A percentile compares a stretch with the other conserved stretches of the same genome.
Evolutionary conservation across 2,797 vertebrate genomes (phyloP).

Genomic region (Euthynnus affinis): DNA sequence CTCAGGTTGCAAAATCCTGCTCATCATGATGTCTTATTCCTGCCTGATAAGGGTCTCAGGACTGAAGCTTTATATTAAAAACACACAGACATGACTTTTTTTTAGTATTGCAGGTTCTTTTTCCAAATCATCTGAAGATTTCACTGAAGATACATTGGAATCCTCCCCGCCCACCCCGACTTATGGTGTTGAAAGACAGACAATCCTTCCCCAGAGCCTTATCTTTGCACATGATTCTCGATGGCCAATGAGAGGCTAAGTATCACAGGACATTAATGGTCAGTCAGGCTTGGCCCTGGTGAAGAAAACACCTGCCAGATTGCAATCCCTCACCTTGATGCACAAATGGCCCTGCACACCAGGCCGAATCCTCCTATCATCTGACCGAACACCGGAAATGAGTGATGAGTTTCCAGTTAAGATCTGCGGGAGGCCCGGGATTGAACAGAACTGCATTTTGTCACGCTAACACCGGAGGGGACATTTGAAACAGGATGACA

Average conservation of each 20-base stretch:
- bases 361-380: slow-evolving; percentile 36
- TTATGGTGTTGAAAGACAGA: background rate
- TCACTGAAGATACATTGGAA: no score
- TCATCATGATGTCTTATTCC: slow-evolving; percentile 2
- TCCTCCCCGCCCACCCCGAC: no score
- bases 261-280: slow-evolving; percentile 59
- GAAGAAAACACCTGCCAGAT: slow-evolving; percentile 55
- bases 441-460: slow-evolving; percentile 71
- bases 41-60: background rate
- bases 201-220: slow-evolving; percentile 1
- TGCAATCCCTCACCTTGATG: slow-evolving; percentile 72
- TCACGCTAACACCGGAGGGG: slow-evolving; percentile 73
- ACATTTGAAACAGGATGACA: slow-evolving; percentile 74
- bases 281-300: slow-evolving; percentile 54
- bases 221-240: slow-evolving; percentile 12
- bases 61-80: background rate
- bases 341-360: slow-evolving; percentile 52
- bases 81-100: background rate
- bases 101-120: background rate
- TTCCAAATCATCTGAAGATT: no score
- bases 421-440: slow-evolving; percentile 70
- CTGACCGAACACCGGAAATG: slow-evolving; percentile 63
- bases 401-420: slow-evolving; percentile 69
- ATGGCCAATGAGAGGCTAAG: slow-evolving; percentile 34
- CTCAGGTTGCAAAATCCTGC: background rate